These are phyloP conservation scores for Drosophila gunungcola DNA, from an alignment of 1,140 invertebrate species.

Conservation along the genomic window DNA sequence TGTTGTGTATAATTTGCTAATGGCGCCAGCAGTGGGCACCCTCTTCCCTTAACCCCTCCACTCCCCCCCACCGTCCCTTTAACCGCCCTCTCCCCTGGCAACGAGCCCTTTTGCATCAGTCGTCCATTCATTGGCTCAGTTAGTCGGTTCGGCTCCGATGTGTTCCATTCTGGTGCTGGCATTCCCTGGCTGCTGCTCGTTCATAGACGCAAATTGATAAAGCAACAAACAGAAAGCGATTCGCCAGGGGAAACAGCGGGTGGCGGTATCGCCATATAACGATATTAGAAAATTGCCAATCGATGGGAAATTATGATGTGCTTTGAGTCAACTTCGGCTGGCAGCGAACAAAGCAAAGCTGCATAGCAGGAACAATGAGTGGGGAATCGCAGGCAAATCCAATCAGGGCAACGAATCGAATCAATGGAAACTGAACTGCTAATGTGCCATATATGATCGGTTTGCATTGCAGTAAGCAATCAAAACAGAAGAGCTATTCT, in stretches of 20 bases:
- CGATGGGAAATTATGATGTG: conserved; percentile 65
- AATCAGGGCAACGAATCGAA: conserved; percentile 12
- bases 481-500: background rate
- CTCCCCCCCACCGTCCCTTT: background rate
- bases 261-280: conserved; percentile 20
- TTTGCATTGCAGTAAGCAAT: conserved; percentile 17
- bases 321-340: conserved; percentile 50
- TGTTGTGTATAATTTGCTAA: conserved; percentile 79
- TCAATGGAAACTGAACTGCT: conserved; percentile 25
- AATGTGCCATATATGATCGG: conserved; percentile 26
- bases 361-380: conserved; percentile 25
- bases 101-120: background rate
- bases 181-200: conserved; percentile 23
- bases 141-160: conserved; percentile 15
- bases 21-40: conserved; percentile 47
- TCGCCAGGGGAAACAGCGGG: conserved; percentile 15
- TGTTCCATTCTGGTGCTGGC: conserved; percentile 16
- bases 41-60: background rate
- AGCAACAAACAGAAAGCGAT: conserved; percentile 31
- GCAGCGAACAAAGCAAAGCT: conserved; percentile 35
- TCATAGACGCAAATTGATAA: conserved; percentile 51
- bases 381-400: conserved; percentile 16
- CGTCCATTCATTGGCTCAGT: conserved; percentile 35
- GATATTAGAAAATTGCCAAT: conserved; percentile 68
- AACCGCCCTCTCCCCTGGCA: too few species aligned